These are phyloP conservation scores for Diglossa cyanea DNA, from an alignment of 2,797 vertebrate species.

Conservation along the genomic window DNA sequence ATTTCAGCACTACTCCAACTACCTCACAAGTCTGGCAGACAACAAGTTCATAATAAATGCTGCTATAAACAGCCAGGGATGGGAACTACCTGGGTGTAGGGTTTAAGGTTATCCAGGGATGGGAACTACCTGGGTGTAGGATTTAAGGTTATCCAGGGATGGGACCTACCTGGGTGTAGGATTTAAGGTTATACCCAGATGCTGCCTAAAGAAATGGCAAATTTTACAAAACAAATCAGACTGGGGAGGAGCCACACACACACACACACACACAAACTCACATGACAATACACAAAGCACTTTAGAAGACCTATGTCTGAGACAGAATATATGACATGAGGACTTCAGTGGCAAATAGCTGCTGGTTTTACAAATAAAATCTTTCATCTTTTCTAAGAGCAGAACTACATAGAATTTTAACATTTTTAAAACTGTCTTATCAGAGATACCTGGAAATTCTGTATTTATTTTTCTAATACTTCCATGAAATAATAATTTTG, in stretches of 20 bases:
- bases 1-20: neutral
- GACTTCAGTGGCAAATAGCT: neutral
- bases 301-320: neutral
- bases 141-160: neutral
- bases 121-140: too few relatives aligned
- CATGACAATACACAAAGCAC: rapidly evolving
- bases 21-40: neutral
- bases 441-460: neutral
- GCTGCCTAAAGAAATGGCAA: neutral
- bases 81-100: neutral
- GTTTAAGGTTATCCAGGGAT: neutral
- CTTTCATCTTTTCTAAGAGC: neutral
- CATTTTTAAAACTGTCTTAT: neutral
- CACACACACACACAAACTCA: neutral
- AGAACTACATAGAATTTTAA: neutral
- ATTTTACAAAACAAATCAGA: neutral
- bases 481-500: neutral
- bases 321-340: neutral
- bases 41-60: neutral
- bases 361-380: neutral
- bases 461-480: neutral
- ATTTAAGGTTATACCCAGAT: neutral
- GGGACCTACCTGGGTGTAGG: neutral
- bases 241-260: too few relatives aligned
- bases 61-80: neutral